Percentiles rank a stretch among this genome's conserved stretches.
phyloP scores from a whole-genome alignment of 2,113 vertebrate genomes.

The Sylvilagus bachmani region DNA sequence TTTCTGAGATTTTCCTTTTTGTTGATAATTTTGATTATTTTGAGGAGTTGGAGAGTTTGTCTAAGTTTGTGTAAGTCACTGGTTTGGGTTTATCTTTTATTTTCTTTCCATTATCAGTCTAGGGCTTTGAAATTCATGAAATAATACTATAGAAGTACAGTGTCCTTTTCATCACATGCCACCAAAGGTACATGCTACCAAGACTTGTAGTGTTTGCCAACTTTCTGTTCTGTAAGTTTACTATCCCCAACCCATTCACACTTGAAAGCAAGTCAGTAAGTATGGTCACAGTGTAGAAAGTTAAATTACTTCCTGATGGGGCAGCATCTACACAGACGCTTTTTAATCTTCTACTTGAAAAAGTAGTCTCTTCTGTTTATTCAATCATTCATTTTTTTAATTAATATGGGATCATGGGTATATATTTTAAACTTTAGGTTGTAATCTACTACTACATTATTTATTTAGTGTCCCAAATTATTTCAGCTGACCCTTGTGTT shows the following conservation, averaged over 20 bases:
- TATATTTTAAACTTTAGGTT: background rate
- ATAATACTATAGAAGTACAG: background rate
- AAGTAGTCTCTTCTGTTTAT: background rate
- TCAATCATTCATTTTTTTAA: background rate
- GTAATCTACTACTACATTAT: slow-evolving; percentile 1
- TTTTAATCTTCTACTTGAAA: background rate
- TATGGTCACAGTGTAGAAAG: background rate
- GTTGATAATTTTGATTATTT: slow-evolving; percentile 37
- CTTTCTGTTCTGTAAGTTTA: background rate
- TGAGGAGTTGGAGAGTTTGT: background rate
- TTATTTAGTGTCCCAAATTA: slow-evolving; percentile 15
- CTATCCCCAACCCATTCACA: background rate
- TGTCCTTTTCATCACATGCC: background rate
- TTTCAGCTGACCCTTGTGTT: slow-evolving; percentile 7
- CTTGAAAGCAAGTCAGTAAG: slow-evolving; percentile 3
- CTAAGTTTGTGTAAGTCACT: background rate
- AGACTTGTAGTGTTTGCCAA: background rate
- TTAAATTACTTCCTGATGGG: background rate
- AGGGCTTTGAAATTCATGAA: slow-evolving; percentile 44
- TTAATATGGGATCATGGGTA: background rate
- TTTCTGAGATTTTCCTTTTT: slow-evolving; percentile 2
- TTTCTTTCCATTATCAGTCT: background rate
- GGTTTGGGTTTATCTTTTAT: background rate
- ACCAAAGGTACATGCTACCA: background rate
- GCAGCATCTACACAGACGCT: background rate